Conservation (phyloP, 2,888 invertebrate genomes). For the Calliphora vomitoria region DNA sequence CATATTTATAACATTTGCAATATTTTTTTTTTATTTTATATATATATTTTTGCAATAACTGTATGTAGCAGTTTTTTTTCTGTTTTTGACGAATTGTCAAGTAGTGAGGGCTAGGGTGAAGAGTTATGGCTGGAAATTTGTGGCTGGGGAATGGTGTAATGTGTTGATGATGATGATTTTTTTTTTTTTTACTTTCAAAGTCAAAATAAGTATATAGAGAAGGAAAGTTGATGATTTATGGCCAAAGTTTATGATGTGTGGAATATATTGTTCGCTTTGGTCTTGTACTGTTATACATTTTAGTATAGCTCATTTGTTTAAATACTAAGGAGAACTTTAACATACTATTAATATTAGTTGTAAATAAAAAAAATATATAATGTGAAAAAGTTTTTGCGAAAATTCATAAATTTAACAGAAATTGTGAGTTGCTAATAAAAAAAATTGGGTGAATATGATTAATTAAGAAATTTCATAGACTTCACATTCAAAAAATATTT, state of each 20-base stretch:
- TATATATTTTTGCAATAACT: neutral
- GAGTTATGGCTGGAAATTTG: conserved; percentile 8
- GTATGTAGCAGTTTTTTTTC: neutral
- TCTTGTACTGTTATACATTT: conserved; percentile 11
- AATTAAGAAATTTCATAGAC: too few relatives aligned
- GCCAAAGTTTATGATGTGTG: conserved; percentile 65
- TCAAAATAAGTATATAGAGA: conserved; percentile 16
- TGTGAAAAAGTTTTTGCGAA: too few relatives aligned
- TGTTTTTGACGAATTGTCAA: neutral
- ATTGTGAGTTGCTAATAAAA: too few relatives aligned
- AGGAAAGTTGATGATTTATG: conserved; percentile 64
- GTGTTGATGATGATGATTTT: conserved; percentile 40
- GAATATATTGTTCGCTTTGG: conserved; percentile 18
- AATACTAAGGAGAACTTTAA: conserved; percentile 8
- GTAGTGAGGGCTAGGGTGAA: conserved; percentile 9
- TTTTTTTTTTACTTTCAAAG: conserved; percentile 53
- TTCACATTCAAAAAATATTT: too few relatives aligned
- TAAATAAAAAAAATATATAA: too few relatives aligned
- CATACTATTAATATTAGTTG: conserved; percentile 8
- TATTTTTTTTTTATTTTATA: neutral
- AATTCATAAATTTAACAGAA: too few relatives aligned
- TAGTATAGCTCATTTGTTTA: conserved; percentile 46
- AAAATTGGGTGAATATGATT: too few relatives aligned
- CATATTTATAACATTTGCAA: conserved; percentile 35
- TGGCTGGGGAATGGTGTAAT: conserved; percentile 1